Evolutionary conservation across 64 coral and sea anemone species (phyloP).

Genomic region (Acropora tenuis): DNA sequence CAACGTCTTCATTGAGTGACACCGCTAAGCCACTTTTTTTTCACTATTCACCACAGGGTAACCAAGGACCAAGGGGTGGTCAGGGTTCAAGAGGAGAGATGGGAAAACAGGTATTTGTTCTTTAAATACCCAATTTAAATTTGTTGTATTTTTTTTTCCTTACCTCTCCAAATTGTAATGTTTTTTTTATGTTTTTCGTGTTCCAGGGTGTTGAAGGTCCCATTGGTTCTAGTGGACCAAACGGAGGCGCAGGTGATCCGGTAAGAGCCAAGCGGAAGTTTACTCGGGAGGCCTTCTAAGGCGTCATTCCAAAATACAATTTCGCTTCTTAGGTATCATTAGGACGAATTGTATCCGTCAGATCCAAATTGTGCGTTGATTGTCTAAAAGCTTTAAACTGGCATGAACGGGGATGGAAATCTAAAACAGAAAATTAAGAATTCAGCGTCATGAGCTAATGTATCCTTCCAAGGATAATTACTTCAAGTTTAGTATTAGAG

Average conservation of each 20-base stretch:
- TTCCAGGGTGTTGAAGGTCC: slow-evolving; percentile 6
- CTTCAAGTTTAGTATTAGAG: no score
- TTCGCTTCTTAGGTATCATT: no score
- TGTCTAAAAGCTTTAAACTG: no score
- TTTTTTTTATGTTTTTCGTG: background rate
- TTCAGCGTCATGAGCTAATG: no score
- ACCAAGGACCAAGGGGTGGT: background rate
- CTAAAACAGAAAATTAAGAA: no score
- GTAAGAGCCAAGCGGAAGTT: background rate
- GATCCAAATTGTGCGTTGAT: no score
- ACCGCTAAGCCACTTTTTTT: background rate
- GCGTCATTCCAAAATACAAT: no score
- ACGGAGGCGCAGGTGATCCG: slow-evolving; percentile 5
- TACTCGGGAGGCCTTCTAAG: no score
- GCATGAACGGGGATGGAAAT: no score
- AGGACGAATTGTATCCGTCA: no score
- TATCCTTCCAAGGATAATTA: no score
- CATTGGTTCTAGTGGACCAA: background rate
- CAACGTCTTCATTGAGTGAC: background rate
- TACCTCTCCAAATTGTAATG: background rate
- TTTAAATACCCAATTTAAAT: background rate
- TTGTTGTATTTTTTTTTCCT: background rate
- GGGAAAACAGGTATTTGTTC: background rate
- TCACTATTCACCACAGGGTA: background rate
- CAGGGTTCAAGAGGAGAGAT: slow-evolving; percentile 1